Evolutionary conservation across 2,888 invertebrate genomes (phyloP), one percentile per base, ranked within the genome.

Genomic region (Ochropleura leucogaster): DNA sequence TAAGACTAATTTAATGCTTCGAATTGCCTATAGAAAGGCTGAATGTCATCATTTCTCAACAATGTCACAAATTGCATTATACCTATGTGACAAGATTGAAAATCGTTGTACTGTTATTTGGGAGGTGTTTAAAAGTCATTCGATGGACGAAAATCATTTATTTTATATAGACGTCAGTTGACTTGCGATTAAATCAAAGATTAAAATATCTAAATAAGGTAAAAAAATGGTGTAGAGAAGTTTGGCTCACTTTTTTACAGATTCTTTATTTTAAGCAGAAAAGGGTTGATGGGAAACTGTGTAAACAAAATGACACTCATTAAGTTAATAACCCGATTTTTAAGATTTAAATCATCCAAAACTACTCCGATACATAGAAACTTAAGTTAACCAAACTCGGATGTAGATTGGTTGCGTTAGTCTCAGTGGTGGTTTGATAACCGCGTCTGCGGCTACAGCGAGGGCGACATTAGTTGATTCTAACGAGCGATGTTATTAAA

Each of bases 401-500:
- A 85, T 86, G 81, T 84, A 77, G 85, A 87, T 82, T 84, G 87
- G 88, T 87, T 88, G 85, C 85, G 72, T 77, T 83, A 71, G 76
- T 77, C 74, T 78, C 72, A 88, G 88, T 85, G 90, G 91, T 88
- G 91, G 91, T 92, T 90, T 88, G 87, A 83, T 91, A 91, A 92
- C 90, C 83, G 87, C 81, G 87, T 87, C 80, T 86, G 82, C 87
- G 82, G 88, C 90, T 90, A 74, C 77, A 84, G 88, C 89, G 87
- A 84, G 20, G 4, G 72, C 90, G 91, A 93, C 95, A 94, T 94
- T 93, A 94, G 93, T 92, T 93, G 92, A 92, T 93, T 93, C 92
- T 95, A 95, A 96, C 94, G 95, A 95, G 93, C 89, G 89, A 91
- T 92, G 95, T 92, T 95, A 95, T 95, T 95, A 96, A 94, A 94